phyloP scores from a whole-genome alignment of 1,140 invertebrate genomes.

The Limonius californicus region DNA sequence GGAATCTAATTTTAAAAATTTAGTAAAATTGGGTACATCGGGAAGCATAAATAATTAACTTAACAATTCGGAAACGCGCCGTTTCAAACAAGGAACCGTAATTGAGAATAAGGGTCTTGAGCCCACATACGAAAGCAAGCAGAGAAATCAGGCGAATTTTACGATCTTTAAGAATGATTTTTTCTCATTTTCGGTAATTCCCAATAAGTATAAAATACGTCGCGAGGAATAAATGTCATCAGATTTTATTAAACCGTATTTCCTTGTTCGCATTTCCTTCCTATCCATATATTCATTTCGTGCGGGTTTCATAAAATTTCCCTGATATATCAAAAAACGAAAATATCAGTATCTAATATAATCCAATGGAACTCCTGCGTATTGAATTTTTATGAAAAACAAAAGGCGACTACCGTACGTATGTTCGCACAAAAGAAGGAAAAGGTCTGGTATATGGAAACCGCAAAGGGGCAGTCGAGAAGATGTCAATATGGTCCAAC shows the following conservation, averaged over 20 bases:
- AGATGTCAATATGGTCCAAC: constrained; percentile 15
- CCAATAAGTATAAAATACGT: neutral
- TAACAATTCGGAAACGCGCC: too few species aligned
- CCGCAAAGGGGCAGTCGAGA: neutral
- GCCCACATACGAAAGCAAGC: neutral
- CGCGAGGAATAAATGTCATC: constrained; percentile 2
- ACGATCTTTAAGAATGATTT: neutral
- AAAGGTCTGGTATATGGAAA: neutral
- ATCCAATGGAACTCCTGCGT: constrained; percentile 15
- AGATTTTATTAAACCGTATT: constrained; percentile 14
- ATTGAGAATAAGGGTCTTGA: too few species aligned
- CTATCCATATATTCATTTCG: neutral
- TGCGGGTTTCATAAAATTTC: constrained; percentile 8
- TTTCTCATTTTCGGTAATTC: constrained; percentile 1
- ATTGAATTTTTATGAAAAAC: constrained; percentile 25
- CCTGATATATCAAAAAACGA: constrained; percentile 7
- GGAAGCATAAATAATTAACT: too few species aligned
- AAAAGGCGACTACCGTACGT: constrained; percentile 11
- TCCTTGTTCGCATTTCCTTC: constrained; percentile 2
- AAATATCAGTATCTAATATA: constrained; percentile 16
- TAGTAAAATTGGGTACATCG: too few species aligned
- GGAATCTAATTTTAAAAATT: too few species aligned
- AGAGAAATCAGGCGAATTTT: neutral
- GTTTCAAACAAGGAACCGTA: too few species aligned
- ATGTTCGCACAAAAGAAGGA: constrained; percentile 17